phyloP scores from a whole-genome alignment of 1,140 invertebrate species.

The Gonatopus flavifemur region DNA sequence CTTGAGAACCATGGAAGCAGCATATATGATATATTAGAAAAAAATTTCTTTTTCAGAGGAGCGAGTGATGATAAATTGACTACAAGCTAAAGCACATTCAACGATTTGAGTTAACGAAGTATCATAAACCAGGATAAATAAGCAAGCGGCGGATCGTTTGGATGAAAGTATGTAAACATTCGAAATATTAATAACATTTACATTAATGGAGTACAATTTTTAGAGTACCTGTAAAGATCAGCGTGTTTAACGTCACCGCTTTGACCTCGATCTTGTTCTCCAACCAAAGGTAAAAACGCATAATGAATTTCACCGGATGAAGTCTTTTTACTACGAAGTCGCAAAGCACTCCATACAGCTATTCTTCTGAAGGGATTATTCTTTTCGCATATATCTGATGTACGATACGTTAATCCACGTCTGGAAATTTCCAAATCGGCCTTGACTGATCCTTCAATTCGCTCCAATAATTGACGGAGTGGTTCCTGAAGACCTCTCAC shows the following conservation, averaged over 20 bases:
- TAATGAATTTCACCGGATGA: conserved; percentile 56
- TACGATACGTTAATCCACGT: conserved; percentile 49
- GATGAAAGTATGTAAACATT: too few relatives aligned
- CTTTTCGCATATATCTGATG: conserved; percentile 43
- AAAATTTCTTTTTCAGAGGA: too few relatives aligned
- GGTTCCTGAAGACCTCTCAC: conserved; percentile 80
- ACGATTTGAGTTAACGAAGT: too few relatives aligned
- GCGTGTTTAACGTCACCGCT: conserved; percentile 48
- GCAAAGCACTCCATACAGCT: conserved; percentile 78
- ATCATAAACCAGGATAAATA: too few relatives aligned
- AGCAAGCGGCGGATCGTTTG: too few relatives aligned
- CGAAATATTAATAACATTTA: too few relatives aligned
- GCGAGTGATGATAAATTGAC: too few relatives aligned
- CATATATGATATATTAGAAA: too few relatives aligned
- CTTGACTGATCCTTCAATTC: conserved; percentile 35
- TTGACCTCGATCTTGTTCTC: conserved; percentile 60
- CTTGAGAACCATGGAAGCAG: too few relatives aligned
- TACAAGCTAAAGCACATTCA: too few relatives aligned
- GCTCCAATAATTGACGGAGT: conserved; percentile 67
- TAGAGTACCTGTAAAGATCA: conserved; percentile 49
- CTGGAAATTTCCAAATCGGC: conserved; percentile 53
- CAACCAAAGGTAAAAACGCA: conserved; percentile 83
- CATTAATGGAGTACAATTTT: too few relatives aligned
- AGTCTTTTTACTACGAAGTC: conserved; percentile 36
- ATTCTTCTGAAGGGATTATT: conserved; percentile 79